A percentile compares a stretch with the other conserved stretches of the same genome.
Conservation (phyloP, 1,140 invertebrate genomes). For the Drosophila subpulchrella region DNA sequence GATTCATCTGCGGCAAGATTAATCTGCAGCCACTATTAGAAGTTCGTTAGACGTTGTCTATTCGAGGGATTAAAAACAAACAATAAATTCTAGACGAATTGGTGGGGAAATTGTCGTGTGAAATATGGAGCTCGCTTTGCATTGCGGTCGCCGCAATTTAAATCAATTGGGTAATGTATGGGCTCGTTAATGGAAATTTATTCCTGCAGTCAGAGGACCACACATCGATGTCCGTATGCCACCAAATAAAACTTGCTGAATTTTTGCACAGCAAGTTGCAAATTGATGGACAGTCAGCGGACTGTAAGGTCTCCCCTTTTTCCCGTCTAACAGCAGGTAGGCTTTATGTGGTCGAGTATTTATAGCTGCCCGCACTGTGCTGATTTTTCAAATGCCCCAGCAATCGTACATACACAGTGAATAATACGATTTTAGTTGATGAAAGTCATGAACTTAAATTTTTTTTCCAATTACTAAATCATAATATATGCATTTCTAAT, state of each 20-base stretch:
- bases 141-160: conserved; percentile 72
- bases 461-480: background rate
- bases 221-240: conserved; percentile 29
- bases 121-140: conserved; percentile 68
- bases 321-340: conserved; percentile 30
- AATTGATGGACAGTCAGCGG: conserved; percentile 75
- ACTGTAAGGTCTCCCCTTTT: conserved; percentile 18
- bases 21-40: conserved; percentile 68
- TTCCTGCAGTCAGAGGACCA: conserved; percentile 59
- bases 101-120: conserved; percentile 53
- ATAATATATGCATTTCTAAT: background rate
- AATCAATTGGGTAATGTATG: conserved; percentile 80
- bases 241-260: conserved; percentile 79
- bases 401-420: conserved; percentile 5
- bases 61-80: conserved; percentile 24
- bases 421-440: background rate
- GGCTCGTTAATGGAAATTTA: conserved; percentile 83
- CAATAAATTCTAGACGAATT: conserved; percentile 11
- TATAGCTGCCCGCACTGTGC: conserved; percentile 64
- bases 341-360: conserved; percentile 62
- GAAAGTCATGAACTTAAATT: background rate
- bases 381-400: conserved; percentile 73
- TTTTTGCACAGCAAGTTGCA: conserved; percentile 71
- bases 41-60: conserved; percentile 56
- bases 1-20: conserved; percentile 60